A percentile compares a stretch with the other conserved stretches of the same genome.
phyloP scores from a whole-genome alignment of 2,888 invertebrate genomes.

The Drosophila mimetica region DNA sequence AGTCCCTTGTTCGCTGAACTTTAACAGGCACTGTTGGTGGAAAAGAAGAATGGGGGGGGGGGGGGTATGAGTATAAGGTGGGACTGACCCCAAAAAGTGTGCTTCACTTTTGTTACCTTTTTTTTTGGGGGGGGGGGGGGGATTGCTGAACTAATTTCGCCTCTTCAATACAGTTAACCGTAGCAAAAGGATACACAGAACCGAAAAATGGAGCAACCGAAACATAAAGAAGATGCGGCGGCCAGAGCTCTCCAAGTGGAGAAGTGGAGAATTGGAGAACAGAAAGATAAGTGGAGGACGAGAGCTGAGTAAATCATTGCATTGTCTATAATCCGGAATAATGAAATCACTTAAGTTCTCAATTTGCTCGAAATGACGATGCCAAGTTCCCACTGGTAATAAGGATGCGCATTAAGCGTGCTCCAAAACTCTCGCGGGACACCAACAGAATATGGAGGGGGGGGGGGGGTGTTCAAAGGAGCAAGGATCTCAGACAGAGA shows the following conservation, averaged over 20 bases:
- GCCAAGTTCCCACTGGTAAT: slow-evolving; percentile 69
- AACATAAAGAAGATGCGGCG: neutral
- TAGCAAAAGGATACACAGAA: slow-evolving; percentile 17
- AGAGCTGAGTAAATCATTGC: slow-evolving; percentile 72
- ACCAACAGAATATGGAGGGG: slow-evolving; percentile 66
- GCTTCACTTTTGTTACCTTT: slow-evolving; percentile 42
- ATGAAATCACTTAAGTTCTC: slow-evolving; percentile 81
- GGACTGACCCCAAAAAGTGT: slow-evolving; percentile 42
- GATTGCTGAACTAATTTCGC: slow-evolving; percentile 42
- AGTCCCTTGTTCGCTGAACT: slow-evolving; percentile 43
- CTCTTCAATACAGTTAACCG: slow-evolving; percentile 46
- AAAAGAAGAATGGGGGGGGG: neutral
- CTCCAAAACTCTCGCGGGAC: slow-evolving; percentile 70
- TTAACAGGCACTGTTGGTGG: slow-evolving; percentile 19
- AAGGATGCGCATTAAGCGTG: slow-evolving; percentile 75
- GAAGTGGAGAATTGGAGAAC: neutral
- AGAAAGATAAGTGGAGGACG: slow-evolving; percentile 9
- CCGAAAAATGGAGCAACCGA: neutral
- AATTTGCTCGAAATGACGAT: slow-evolving; percentile 75
- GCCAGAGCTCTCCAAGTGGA: neutral
- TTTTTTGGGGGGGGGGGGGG: neutral
- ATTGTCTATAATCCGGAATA: slow-evolving; percentile 80
- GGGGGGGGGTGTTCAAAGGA: no score
- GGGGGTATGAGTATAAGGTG: no score
- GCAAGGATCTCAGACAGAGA: slow-evolving; percentile 1